A percentile compares a stretch with the other conserved stretches of the same genome.
Conservation (phyloP, 2,888 invertebrate species). For the Eulithis testata region DNA sequence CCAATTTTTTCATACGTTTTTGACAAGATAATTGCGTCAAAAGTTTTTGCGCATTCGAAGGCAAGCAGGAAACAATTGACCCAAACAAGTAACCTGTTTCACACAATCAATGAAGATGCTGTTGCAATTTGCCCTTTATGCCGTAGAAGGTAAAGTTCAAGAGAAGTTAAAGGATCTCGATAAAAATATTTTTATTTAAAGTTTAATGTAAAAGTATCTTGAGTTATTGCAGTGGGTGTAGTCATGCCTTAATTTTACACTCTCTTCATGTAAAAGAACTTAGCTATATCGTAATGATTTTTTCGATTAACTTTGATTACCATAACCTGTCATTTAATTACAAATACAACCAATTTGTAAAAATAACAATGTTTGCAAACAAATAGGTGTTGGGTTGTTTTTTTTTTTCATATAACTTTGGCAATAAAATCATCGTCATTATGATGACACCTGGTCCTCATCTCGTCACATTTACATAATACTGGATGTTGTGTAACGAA, state of each 20-base stretch:
- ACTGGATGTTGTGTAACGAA: slow-evolving; percentile 28
- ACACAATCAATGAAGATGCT: slow-evolving; percentile 21
- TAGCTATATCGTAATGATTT: too few relatives aligned
- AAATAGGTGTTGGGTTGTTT: too few relatives aligned
- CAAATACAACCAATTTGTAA: too few relatives aligned
- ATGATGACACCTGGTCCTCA: slow-evolving; percentile 21
- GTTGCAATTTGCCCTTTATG: slow-evolving; percentile 32
- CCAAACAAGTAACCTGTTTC: slow-evolving; percentile 27
- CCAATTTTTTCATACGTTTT: background rate
- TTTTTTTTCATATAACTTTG: background rate
- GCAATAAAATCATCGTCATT: slow-evolving; percentile 5
- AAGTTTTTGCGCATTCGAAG: slow-evolving; percentile 38
- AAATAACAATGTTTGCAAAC: too few relatives aligned
- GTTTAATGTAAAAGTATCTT: slow-evolving; percentile 16
- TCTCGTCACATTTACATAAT: slow-evolving; percentile 37
- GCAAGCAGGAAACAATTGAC: slow-evolving; percentile 39
- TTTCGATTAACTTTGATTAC: too few relatives aligned
- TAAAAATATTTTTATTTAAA: slow-evolving; percentile 13
- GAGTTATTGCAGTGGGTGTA: slow-evolving; percentile 5
- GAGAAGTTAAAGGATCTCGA: slow-evolving; percentile 2
- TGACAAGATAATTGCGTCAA: slow-evolving; percentile 14
- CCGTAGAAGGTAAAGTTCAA: slow-evolving; percentile 23
- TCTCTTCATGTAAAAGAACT: background rate
- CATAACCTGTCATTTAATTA: too few relatives aligned
- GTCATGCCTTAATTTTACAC: slow-evolving; percentile 11